Evolutionary conservation across 2,797 vertebrate species (phyloP).

Genomic region (Falco biarmicus): DNA sequence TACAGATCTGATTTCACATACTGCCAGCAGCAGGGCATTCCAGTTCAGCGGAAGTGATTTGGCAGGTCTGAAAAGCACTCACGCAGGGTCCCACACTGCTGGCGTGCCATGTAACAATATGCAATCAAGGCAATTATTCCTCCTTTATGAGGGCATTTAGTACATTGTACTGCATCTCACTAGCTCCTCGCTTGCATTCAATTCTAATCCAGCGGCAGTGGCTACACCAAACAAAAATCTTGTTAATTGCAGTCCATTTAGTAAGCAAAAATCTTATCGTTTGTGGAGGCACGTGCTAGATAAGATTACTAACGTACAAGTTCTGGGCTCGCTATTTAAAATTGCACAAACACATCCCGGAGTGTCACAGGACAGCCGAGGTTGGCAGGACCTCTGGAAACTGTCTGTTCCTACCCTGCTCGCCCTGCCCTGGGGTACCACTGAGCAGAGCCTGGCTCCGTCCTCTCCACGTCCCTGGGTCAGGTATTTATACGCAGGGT

Average conservation of each 20-base stretch:
- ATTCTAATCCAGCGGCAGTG: neutral
- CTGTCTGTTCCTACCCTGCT: neutral
- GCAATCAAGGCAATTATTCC: slow-evolving; percentile 28
- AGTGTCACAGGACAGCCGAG: neutral
- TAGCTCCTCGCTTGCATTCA: neutral
- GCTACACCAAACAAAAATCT: neutral
- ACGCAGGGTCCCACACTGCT: neutral
- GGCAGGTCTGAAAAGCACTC: slow-evolving; percentile 15
- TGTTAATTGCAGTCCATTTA: neutral
- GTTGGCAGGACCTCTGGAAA: neutral
- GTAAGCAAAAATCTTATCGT: neutral
- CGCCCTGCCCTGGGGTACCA: neutral
- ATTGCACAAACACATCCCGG: neutral
- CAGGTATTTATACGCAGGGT: neutral
- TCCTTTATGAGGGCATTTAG: slow-evolving; percentile 8
- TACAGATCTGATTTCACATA: neutral
- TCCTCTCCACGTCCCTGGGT: neutral
- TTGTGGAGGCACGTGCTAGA: neutral
- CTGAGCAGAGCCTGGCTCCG: fast-evolving
- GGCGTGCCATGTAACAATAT: neutral
- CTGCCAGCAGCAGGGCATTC: neutral
- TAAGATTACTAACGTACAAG: neutral
- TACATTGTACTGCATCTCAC: neutral
- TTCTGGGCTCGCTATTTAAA: neutral
- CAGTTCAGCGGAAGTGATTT: neutral